A percentile compares a stretch with the other conserved stretches of the same genome.
Evolutionary conservation across 1,140 invertebrate species (phyloP).

Genomic region (Aphelenchoides fujianensis): DNA sequence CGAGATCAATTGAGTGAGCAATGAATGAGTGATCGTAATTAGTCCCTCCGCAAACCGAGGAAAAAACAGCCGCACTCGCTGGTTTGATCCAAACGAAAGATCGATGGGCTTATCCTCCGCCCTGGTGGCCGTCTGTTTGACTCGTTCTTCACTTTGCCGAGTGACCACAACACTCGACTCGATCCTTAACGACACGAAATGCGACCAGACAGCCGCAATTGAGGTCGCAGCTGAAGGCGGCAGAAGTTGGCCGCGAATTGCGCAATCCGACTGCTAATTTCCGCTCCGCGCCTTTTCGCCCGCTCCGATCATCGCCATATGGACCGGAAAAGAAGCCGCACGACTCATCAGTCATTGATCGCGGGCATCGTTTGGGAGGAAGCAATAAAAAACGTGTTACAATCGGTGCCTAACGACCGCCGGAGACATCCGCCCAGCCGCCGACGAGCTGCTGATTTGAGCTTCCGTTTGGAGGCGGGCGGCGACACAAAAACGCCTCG

Average conservation of each 20-base stretch:
- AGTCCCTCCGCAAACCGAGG: no score
- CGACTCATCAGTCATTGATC: not conserved
- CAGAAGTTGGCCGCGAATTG: not conserved
- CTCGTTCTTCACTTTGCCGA: no score
- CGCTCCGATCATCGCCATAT: not conserved
- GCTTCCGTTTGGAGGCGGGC: no score
- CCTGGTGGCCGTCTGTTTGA: no score
- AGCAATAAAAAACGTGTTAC: slow-evolving; percentile 3
- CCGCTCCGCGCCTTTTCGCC: not conserved
- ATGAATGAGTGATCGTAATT: not conserved
- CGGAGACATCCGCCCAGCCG: not conserved
- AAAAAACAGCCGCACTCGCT: not conserved
- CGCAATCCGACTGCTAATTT: not conserved
- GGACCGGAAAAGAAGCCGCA: not conserved
- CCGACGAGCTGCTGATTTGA: not conserved
- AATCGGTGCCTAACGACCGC: not conserved
- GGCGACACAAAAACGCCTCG: not conserved
- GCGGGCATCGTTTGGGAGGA: not conserved
- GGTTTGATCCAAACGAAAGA: no score
- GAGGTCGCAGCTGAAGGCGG: not conserved
- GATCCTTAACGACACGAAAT: no score
- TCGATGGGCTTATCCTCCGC: no score
- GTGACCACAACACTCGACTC: no score
- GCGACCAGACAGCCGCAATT: not conserved
- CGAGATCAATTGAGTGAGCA: no score